A percentile compares a stretch with the other conserved stretches of the same genome.
Evolutionary conservation across 1,140 invertebrate genomes (phyloP).

Genomic region (Heliconius hermathena): DNA sequence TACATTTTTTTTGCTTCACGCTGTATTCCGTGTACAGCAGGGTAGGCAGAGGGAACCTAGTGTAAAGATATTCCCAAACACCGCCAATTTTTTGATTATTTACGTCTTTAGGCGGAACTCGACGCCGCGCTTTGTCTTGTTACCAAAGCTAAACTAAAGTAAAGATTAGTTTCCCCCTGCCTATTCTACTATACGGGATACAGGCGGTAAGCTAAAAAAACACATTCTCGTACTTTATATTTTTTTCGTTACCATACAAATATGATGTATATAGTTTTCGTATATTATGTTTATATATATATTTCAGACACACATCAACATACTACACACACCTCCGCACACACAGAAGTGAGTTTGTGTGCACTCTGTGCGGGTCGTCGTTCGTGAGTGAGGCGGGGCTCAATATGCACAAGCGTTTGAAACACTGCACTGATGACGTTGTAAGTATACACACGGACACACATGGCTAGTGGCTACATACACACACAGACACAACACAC

Average conservation of each 20-base stretch:
- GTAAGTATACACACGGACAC: constrained; percentile 40
- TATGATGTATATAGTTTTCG: no score
- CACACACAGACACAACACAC: not conserved
- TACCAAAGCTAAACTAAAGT: not conserved
- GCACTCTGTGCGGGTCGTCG: constrained; percentile 60
- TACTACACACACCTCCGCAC: constrained; percentile 76
- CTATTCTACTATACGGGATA: no score
- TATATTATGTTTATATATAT: not conserved
- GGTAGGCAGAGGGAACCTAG: not conserved
- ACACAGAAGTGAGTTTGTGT: constrained; percentile 62
- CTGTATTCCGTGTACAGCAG: not conserved
- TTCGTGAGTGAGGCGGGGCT: constrained; percentile 62
- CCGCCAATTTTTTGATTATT: not conserved
- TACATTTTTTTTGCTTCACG: not conserved
- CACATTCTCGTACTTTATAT: no score
- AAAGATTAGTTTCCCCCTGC: no score
- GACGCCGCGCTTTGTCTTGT: not conserved
- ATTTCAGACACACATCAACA: constrained; percentile 59
- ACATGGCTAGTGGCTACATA: no score
- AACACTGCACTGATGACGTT: constrained; percentile 49
- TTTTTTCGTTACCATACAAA: no score
- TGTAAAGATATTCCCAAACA: not conserved
- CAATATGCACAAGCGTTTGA: constrained; percentile 53
- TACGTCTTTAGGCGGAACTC: not conserved
- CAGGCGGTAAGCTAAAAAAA: no score